Evolutionary conservation across 2,797 vertebrate genomes (phyloP).

Genomic region (Podarcis lilfordi): DNA sequence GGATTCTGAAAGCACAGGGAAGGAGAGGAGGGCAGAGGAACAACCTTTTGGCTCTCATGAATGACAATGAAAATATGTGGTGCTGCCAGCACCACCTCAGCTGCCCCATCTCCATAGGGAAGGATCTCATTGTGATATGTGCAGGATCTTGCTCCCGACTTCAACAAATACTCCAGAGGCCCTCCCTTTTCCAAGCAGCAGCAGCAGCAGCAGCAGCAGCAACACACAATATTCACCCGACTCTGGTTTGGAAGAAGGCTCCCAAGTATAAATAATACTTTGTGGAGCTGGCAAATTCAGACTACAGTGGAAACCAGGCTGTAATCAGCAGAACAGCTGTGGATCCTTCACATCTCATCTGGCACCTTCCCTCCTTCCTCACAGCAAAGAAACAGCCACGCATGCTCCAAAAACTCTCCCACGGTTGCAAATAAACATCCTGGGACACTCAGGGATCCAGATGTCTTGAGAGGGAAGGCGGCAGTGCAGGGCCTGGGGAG

Average conservation of each 20-base stretch:
- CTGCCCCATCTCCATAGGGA: background rate
- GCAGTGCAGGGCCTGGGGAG: background rate
- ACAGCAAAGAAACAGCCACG: background rate
- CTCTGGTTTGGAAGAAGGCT: background rate
- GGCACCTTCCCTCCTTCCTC: background rate
- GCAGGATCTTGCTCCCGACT: background rate
- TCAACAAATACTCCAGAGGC: background rate
- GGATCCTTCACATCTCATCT: background rate
- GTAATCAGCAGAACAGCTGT: slow-evolving; percentile 15
- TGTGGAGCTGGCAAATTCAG: background rate
- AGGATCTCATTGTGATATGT: background rate
- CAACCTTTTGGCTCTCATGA: background rate
- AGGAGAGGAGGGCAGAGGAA: background rate
- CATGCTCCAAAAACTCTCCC: slow-evolving; percentile 57
- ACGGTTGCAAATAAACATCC: slow-evolving; percentile 53
- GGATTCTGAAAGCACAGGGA: background rate
- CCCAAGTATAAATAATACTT: background rate
- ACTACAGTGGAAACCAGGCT: background rate
- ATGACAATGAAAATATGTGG: background rate
- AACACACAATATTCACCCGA: background rate
- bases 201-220: too few species aligned
- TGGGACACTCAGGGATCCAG: slow-evolving; percentile 9
- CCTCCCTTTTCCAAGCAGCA: background rate
- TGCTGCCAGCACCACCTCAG: background rate
- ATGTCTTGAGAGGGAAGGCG: background rate